phyloP scores from a whole-genome alignment of 1,140 invertebrate genomes.

The Hylaeus volcanicus region DNA sequence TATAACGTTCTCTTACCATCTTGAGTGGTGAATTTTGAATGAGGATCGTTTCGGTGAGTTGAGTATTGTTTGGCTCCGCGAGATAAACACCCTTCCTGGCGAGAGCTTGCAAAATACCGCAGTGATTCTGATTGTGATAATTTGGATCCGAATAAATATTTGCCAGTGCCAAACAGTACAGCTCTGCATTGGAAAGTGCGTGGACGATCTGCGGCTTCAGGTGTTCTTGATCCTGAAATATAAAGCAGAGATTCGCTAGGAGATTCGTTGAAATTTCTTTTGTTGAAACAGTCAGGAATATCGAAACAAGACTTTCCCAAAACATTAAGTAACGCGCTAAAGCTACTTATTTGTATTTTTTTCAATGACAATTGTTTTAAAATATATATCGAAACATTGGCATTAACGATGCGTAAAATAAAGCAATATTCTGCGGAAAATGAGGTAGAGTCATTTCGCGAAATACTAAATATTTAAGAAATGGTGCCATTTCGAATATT shows the following conservation, averaged over 20 bases:
- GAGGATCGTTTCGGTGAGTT: slow-evolving; percentile 96
- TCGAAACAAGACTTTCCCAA: too few species aligned
- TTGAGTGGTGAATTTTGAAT: slow-evolving; percentile 97
- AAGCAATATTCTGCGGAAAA: too few species aligned
- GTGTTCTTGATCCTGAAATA: slow-evolving; percentile 91
- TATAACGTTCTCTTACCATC: slow-evolving; percentile 86
- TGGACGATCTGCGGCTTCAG: slow-evolving; percentile 96
- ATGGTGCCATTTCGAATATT: too few species aligned
- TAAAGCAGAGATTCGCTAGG: slow-evolving; percentile 11
- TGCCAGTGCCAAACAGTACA: slow-evolving; percentile 96
- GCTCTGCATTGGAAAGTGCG: slow-evolving; percentile 94
- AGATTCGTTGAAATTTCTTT: too few species aligned
- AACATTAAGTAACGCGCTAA: too few species aligned
- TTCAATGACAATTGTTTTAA: too few species aligned
- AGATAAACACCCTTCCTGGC: slow-evolving; percentile 95
- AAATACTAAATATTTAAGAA: too few species aligned
- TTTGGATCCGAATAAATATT: slow-evolving; percentile 98
- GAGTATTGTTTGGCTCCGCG: slow-evolving; percentile 90
- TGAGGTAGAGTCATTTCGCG: too few species aligned
- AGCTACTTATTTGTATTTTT: too few species aligned
- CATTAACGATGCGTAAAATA: too few species aligned
- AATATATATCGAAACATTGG: too few species aligned
- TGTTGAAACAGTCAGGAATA: too few species aligned
- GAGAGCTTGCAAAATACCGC: slow-evolving; percentile 95
- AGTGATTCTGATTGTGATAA: slow-evolving; percentile 96